Base-by-base conservation (phyloP, 2,113 vertebrate species). In the Erpornis zantholeuca region DNA sequence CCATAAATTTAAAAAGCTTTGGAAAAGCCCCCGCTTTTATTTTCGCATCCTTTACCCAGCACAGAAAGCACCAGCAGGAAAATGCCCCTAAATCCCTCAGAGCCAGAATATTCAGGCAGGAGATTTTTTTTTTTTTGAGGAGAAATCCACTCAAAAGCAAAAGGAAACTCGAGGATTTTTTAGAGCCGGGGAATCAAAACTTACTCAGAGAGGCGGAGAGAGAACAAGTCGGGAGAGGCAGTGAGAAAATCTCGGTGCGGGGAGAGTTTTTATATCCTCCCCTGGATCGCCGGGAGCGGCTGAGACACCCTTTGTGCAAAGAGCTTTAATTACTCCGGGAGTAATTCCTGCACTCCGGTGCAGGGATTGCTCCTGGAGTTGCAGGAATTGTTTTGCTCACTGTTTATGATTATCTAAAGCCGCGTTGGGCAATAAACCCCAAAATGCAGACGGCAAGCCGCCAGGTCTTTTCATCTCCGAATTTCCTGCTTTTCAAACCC, bases 131-230 rank as follows among this genome's bases (percentile, higher is more conserved):
- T n/a, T n/a, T n/a, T n/a, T 86, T 54, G 61, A 42, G 31, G 38
- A 66, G 49, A 47, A 77, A 75, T 4, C 57, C 40, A 23, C 3
- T 8, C 70, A 2, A 70, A 81, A 94, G 5, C 20, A 65, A 70
- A 56, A 69, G 35, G 8, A 73, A 82, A 66, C 13, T 76, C 5
- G 16, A 80, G 15, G 6, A 40, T n/a, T 50, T 79, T 88, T 87
- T 79, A 44, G 35, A 82, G 91, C 35, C 16, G 56, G 52, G 59
- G 79, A 57, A 45, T 27, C n/a, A 20, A 16, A 45, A 97, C 96
- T 97, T 97, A 97, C 96, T 94, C 70, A 45, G 96, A 7, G 82
- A 60, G 82, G 42, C 68, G 92, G 68, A 94, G 95, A 94, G 95
- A 88, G 77, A n/a, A 82, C 29, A 75, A 92, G 60, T 9, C 87